These are phyloP conservation scores for Hydrozoanthus tunicans DNA, from an alignment of 64 coral and sea anemone species.

Conservation along the genomic window DNA sequence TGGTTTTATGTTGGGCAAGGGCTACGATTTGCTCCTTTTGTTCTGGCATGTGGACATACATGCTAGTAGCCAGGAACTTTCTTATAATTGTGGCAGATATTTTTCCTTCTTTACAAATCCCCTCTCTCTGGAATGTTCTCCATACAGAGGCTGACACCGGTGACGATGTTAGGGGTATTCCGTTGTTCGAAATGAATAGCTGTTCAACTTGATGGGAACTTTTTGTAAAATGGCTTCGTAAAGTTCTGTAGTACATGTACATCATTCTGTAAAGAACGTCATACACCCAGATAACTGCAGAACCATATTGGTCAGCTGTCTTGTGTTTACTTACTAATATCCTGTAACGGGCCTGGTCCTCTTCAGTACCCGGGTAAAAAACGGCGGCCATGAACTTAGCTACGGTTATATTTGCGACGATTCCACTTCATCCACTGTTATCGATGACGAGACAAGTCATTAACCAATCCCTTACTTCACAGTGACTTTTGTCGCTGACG, in stretches of 20 bases:
- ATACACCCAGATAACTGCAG: slow-evolving; percentile 65
- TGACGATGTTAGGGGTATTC: slow-evolving; percentile 56
- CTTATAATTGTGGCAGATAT: slow-evolving; percentile 51
- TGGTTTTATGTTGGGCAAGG: slow-evolving; percentile 63
- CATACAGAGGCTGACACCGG: slow-evolving; percentile 41
- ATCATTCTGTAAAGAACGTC: slow-evolving; percentile 33
- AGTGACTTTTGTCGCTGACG: slow-evolving; percentile 47
- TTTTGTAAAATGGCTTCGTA: slow-evolving; percentile 37
- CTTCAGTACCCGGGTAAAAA: slow-evolving; percentile 42
- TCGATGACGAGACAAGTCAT: slow-evolving; percentile 60
- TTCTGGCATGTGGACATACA: slow-evolving; percentile 54
- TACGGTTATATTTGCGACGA: slow-evolving; percentile 67
- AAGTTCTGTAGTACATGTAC: slow-evolving; percentile 57
- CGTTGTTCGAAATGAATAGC: slow-evolving; percentile 62
- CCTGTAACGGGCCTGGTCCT: slow-evolving; percentile 54
- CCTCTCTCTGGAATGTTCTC: slow-evolving; percentile 66
- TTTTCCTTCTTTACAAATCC: slow-evolving; percentile 23
- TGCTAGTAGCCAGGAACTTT: slow-evolving; percentile 55
- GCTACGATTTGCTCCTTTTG: slow-evolving; percentile 54
- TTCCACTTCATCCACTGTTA: slow-evolving; percentile 67
- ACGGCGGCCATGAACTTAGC: slow-evolving; percentile 63
- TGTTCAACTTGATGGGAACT: not conserved
- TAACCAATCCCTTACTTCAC: slow-evolving; percentile 60
- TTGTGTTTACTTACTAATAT: slow-evolving; percentile 63
- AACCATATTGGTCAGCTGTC: slow-evolving; percentile 54